These are phyloP conservation scores for Mellilla xanthometata DNA, from an alignment of 2,888 invertebrate species.

Conservation along the genomic window DNA sequence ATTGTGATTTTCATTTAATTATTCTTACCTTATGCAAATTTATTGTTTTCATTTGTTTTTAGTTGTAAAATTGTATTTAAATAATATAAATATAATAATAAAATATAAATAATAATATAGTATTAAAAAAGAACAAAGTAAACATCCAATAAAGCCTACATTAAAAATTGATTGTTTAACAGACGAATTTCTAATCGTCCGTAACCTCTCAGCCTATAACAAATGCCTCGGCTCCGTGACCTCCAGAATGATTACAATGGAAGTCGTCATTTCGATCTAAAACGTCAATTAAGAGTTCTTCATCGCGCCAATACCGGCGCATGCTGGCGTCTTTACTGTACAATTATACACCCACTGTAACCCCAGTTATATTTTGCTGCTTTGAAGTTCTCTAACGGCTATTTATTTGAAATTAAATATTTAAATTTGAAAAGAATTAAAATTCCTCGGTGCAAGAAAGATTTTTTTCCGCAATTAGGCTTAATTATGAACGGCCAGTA, in stretches of 20 bases:
- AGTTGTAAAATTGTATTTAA: no score
- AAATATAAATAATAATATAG: no score
- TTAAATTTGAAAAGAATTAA: background rate
- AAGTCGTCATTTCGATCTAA: slow-evolving; percentile 55
- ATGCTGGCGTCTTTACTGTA: slow-evolving; percentile 26
- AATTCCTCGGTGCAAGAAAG: background rate
- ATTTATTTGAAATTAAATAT: background rate
- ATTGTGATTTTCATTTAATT: no score
- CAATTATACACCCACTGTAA: slow-evolving; percentile 21
- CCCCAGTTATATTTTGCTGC: slow-evolving; percentile 10
- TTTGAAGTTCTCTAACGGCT: slow-evolving; percentile 4
- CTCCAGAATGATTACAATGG: slow-evolving; percentile 53
- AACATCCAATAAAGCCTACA: no score
- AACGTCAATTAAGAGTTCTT: slow-evolving; percentile 53
- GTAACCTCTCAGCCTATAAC: slow-evolving; percentile 31
- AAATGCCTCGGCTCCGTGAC: slow-evolving; percentile 56
- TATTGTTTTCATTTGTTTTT: no score
- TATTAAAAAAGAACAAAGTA: no score
- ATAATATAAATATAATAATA: no score
- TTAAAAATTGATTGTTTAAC: no score
- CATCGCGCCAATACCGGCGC: slow-evolving; percentile 32
- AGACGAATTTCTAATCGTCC: no score
- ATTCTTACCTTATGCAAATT: no score
- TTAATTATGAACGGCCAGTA: no score
- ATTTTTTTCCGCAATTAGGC: no score